These are phyloP conservation scores for Agonopterix arenella DNA, from an alignment of 2,888 invertebrate species.

Conservation along the genomic window DNA sequence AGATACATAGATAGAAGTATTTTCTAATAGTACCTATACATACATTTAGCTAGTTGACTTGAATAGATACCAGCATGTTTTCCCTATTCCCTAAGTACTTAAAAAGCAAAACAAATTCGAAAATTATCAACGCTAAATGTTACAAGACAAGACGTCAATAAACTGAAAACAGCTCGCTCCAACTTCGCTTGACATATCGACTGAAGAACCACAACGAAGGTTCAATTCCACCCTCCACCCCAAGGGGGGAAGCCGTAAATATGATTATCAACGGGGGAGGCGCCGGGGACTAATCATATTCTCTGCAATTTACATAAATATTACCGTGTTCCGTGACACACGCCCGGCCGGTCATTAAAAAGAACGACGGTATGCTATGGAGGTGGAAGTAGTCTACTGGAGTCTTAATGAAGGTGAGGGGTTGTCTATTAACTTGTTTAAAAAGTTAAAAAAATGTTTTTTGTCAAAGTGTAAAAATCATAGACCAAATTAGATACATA, in stretches of 20 bases:
- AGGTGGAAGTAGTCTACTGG: neutral
- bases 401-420: slow-evolving; percentile 6
- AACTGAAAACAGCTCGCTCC: neutral
- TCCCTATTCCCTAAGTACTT: too few relatives aligned
- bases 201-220: slow-evolving; percentile 3
- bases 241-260: slow-evolving; percentile 58
- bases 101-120: too few relatives aligned
- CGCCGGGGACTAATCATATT: slow-evolving; percentile 75
- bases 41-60: too few relatives aligned
- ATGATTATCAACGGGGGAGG: slow-evolving; percentile 75
- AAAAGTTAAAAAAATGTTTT: too few relatives aligned
- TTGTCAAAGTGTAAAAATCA: too few relatives aligned
- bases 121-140: too few relatives aligned
- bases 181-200: slow-evolving; percentile 9
- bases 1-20: too few relatives aligned
- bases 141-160: too few relatives aligned
- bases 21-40: too few relatives aligned
- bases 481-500: too few relatives aligned
- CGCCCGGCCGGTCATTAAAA: slow-evolving; percentile 42
- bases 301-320: slow-evolving; percentile 76
- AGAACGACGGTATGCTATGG: slow-evolving; percentile 3
- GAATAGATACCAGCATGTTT: too few relatives aligned
- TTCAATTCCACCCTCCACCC: slow-evolving; percentile 11
- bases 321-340: slow-evolving; percentile 73
- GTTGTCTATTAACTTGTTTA: slow-evolving; percentile 3